phyloP scores from a whole-genome alignment of 1,140 invertebrate genomes.

The Phortica variegata region DNA sequence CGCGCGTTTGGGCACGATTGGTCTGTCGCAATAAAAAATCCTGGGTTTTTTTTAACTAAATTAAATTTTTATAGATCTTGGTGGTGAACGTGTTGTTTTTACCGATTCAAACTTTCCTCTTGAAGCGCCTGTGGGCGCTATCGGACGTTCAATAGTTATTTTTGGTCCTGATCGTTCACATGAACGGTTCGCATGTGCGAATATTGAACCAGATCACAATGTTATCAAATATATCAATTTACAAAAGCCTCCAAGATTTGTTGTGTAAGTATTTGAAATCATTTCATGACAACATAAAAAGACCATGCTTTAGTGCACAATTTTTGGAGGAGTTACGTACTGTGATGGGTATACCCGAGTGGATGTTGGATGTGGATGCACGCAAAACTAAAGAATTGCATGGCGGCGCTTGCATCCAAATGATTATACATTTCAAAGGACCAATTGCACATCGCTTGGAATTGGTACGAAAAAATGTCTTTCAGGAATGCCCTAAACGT shows the following conservation, averaged over 20 bases:
- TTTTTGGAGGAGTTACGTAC: constrained; percentile 81
- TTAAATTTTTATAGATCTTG: constrained; percentile 62
- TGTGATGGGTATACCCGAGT: constrained; percentile 83
- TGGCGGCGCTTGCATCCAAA: constrained; percentile 80
- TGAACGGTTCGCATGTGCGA: constrained; percentile 83
- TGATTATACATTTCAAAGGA: constrained; percentile 84
- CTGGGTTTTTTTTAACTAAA: background rate
- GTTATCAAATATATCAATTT: constrained; percentile 89
- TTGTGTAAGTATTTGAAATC: constrained; percentile 67
- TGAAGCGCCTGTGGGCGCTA: constrained; percentile 71
- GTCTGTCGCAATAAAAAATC: constrained; percentile 33
- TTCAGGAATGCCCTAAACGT: constrained; percentile 52
- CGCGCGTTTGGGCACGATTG: constrained; percentile 77
- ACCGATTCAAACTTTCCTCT: constrained; percentile 87
- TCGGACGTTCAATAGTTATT: constrained; percentile 85
- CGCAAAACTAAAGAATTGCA: constrained; percentile 77
- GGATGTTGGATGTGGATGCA: constrained; percentile 84
- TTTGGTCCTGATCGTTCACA: constrained; percentile 71
- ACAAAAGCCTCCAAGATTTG: constrained; percentile 81
- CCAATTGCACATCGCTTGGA: constrained; percentile 75
- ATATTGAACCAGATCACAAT: constrained; percentile 87
- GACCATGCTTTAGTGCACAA: constrained; percentile 65
- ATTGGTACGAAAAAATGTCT: too few species aligned
- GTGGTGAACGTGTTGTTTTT: constrained; percentile 74
- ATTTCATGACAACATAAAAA: background rate